A percentile compares a stretch with the other conserved stretches of the same genome.
Conservation (phyloP, 2,113 vertebrate genomes). For the Myxocyprinus asiaticus region DNA sequence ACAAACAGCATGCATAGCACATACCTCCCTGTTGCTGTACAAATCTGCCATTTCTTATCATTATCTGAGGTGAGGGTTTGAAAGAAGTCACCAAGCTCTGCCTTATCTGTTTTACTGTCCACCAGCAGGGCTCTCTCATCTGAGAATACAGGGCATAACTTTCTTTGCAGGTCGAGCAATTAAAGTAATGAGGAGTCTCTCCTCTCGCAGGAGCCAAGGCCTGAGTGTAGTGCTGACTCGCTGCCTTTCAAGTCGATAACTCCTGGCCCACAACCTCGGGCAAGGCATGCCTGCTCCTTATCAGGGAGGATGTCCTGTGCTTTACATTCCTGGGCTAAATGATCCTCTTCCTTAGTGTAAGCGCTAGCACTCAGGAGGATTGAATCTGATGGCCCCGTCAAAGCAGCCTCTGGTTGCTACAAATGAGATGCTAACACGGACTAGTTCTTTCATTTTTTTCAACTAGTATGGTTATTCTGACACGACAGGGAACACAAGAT, state of each 20-base stretch:
- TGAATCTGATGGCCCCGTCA: conserved; percentile 67
- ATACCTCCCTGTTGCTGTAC: background rate
- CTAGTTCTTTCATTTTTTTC: background rate
- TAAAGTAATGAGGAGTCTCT: conserved; percentile 64
- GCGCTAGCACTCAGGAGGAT: conserved; percentile 59
- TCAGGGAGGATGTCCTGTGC: conserved; percentile 59
- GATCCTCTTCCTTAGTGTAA: conserved; percentile 57
- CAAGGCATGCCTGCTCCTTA: conserved; percentile 56
- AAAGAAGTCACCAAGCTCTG: conserved; percentile 4
- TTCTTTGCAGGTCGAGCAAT: conserved; percentile 62
- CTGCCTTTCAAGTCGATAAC: conserved; percentile 55
- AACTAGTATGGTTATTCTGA: conserved; percentile 39
- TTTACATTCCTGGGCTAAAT: conserved; percentile 65
- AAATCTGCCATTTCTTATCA: conserved; percentile 21
- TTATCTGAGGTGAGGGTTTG: conserved; percentile 18
- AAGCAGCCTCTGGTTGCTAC: conserved; percentile 45
- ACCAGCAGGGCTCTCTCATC: conserved; percentile 47
- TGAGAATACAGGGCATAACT: conserved; percentile 52
- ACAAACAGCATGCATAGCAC: too few species aligned
- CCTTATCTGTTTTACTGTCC: conserved; percentile 33
- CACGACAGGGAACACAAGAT: background rate
- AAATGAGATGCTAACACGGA: conserved; percentile 44
- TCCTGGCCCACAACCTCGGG: conserved; percentile 52
- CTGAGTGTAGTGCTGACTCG: conserved; percentile 51
- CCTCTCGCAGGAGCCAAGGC: conserved; percentile 53